Percentiles rank a stretch among this genome's conserved stretches.
Evolutionary conservation across 2,888 invertebrate genomes (phyloP).

Genomic region (Rhogogaster chlorosoma): DNA sequence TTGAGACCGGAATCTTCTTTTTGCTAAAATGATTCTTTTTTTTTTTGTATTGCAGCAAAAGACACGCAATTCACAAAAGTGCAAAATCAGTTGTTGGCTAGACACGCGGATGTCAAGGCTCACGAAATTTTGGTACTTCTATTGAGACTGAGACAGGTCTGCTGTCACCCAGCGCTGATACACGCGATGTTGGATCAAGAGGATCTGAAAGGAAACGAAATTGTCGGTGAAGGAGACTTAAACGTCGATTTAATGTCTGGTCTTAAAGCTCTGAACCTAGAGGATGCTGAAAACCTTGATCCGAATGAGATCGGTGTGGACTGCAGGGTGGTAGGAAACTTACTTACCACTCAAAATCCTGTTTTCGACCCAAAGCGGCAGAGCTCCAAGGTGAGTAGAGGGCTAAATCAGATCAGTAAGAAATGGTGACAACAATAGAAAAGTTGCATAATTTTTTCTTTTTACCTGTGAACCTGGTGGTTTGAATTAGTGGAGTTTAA

Average conservation of each 20-base stretch:
- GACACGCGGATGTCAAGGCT: conserved; percentile 77
- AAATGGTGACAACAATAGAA: not conserved
- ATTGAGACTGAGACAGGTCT: conserved; percentile 91
- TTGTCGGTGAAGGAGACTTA: conserved; percentile 75
- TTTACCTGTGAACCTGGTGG: not conserved
- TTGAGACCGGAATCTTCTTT: no score
- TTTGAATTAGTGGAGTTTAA: no score
- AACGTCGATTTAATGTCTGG: conserved; percentile 83
- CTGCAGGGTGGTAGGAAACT: conserved; percentile 81
- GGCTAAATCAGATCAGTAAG: not conserved
- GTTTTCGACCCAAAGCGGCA: conserved; percentile 82
- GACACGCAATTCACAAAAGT: conserved; percentile 73
- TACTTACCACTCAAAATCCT: conserved; percentile 85
- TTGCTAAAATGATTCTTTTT: no score
- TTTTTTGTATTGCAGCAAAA: no score
- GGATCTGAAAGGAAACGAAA: conserved; percentile 73
- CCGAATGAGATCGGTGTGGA: conserved; percentile 78
- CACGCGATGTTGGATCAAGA: conserved; percentile 80
- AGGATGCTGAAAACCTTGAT: conserved; percentile 64
- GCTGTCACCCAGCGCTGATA: conserved; percentile 93
- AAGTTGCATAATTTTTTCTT: not conserved
- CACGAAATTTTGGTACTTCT: conserved; percentile 89
- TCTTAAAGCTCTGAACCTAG: conserved; percentile 82
- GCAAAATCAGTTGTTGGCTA: conserved; percentile 66
- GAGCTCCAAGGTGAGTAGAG: conserved; percentile 82